Evolutionary conservation across 2,888 invertebrate genomes (phyloP), one percentile per base, ranked within the genome.

Genomic region (Elysia crispata): DNA sequence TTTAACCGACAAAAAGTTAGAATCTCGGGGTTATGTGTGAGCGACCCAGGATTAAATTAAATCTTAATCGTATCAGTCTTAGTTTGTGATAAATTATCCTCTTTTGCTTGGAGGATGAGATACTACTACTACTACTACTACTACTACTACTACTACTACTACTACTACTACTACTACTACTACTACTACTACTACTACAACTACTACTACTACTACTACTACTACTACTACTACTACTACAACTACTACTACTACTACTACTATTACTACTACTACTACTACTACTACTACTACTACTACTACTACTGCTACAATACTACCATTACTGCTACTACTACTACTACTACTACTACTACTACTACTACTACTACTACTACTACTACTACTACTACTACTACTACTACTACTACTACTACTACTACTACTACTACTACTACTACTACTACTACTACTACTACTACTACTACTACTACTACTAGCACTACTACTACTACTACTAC

Each of bases 281-380:
- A 64, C 13, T 20, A 20, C 64, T 20, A 64, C 23, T 20, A 64
- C 15, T 64, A 23, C 64, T 11, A 64, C 64, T 20, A n/a, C n/a
- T n/a, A n/a, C n/a, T n/a, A n/a, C n/a, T n/a, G n/a, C n/a, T n/a
- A n/a, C n/a, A n/a, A n/a, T 11, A 11, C 11, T 20, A 13, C 23
- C 15, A n/a, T n/a, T 73, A 30, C 18, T 64, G 15, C 11, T 79
- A 66, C 20, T 76, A 41, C 20, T 76, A 67, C 20, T 76, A 41
- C 20, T 76, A 66, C 20, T 31, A 70, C 20, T 70, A 70, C 23
- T 79, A 73, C 60, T 73, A 79, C 33, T 74, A 64, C 60, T 74
- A 73, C 33, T 73, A 79, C 60, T 62, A 79, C 33, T 74, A 73
- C 33, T 73, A 79, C 25, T 74, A 79, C 41, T 30, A 75, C 49